Base-by-base conservation (phyloP, 2,113 vertebrate genomes). In the Istiophorus platypterus region DNA sequence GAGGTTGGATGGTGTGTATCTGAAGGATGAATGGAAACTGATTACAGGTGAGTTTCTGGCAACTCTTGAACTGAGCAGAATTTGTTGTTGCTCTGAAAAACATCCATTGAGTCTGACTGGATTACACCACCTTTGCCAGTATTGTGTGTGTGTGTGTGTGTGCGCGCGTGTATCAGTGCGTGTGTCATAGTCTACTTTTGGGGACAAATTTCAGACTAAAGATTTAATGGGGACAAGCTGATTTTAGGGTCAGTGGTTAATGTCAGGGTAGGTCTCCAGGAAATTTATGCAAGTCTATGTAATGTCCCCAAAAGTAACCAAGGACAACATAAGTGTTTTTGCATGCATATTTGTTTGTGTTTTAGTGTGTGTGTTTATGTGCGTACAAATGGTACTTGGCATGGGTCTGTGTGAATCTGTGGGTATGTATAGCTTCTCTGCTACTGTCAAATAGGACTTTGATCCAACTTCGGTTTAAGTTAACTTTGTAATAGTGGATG, bases 381-480 rank as follows among this genome's bases (percentile, higher is more conserved):
- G 24, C 17, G 51, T 59, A 57, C 34, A 26, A 64, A n/a, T 12
- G 52, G 41, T 15, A 76, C 54, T 81, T 70, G 47, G 24, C 57
- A 54, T 39, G 7, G 39, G 54, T 27, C 39, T 39, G 24, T 76
- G 34, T 73, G 52, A 24, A 58, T 72, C 12, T 49, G 70, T 52
- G 22, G 26, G 24, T 67, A 58, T 59, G 51, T 71, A 66, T 63
- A 49, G 24, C 24, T 58, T 68, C 47, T 67, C 27, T 63, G 22
- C 54, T 76, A 62, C 81, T 72, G 61, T 76, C 64, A 64, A 61
- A 76, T 62, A 42, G 39, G 42, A 77, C 61, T 84, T 69, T 63
- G 37, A 72, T 64, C 57, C 45, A 68, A 68, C 66, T 67, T 85
- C 79, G 82, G 39, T 76, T 42, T 61, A 56, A 82, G 34, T 71